phyloP scores from a whole-genome alignment of 2,113 vertebrate species.

The Colistium nudipinnis region DNA sequence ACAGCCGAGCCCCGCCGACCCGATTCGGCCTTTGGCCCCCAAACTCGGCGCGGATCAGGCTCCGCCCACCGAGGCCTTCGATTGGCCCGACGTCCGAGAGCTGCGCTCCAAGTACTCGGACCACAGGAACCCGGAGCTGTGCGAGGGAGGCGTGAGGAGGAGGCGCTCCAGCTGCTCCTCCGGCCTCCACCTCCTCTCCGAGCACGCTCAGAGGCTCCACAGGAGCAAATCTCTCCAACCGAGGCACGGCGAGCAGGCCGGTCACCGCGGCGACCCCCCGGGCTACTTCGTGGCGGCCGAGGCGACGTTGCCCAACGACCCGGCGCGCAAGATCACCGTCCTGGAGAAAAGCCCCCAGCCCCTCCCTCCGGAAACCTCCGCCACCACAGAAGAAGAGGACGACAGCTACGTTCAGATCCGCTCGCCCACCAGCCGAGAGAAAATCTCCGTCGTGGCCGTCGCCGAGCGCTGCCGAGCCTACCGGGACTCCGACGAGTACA shows the following conservation, averaged over 20 bases:
- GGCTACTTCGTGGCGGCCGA: constrained; percentile 78
- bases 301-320: constrained; percentile 72
- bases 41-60: constrained; percentile 29
- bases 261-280: not conserved
- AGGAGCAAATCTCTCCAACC: constrained; percentile 72
- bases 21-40: not conserved
- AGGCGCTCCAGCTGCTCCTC: constrained; percentile 69
- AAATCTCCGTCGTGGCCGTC: constrained; percentile 85
- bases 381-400: constrained; percentile 24
- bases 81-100: constrained; percentile 89
- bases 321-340: constrained; percentile 73
- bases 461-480: constrained; percentile 85
- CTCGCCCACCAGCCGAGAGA: constrained; percentile 84
- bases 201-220: too few species aligned
- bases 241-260: constrained; percentile 36
- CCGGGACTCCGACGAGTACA: constrained; percentile 84
- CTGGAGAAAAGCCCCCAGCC: constrained; percentile 81
- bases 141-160: constrained; percentile 38
- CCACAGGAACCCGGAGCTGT: constrained; percentile 70
- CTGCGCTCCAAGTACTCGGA: constrained; percentile 85
- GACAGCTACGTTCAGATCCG: constrained; percentile 78
- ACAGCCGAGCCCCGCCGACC: constrained; percentile 46
- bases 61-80: constrained; percentile 77
- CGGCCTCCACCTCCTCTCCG: not conserved
- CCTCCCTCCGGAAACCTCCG: not conserved